Percentiles rank a stretch among this genome's conserved stretches.
phyloP scores from a whole-genome alignment of 2,888 invertebrate species.

The Noctua comes region DNA sequence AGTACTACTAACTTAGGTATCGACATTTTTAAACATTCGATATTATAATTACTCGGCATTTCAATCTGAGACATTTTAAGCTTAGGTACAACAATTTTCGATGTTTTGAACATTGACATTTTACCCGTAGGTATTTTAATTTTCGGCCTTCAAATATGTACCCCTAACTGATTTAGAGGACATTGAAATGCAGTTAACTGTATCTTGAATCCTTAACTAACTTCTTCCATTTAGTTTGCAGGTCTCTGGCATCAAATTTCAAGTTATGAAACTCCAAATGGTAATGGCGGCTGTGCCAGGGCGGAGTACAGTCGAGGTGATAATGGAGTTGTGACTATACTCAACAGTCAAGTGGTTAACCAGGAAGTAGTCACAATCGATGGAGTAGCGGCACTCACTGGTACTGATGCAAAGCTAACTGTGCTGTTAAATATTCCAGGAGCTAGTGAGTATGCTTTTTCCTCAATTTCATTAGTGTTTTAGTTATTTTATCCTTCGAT shows the following conservation, averaged over 20 bases:
- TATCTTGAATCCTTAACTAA: not conserved
- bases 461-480: not conserved
- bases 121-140: too few species aligned
- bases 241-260: slow-evolving; percentile 83
- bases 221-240: slow-evolving; percentile 73
- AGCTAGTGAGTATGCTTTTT: slow-evolving; percentile 67
- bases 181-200: too few species aligned
- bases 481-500: not conserved
- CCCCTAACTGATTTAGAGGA: too few species aligned
- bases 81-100: too few species aligned
- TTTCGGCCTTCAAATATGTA: too few species aligned
- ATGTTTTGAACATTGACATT: too few species aligned
- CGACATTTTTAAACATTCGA: too few species aligned
- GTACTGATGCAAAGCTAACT: slow-evolving; percentile 74
- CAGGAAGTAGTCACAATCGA: slow-evolving; percentile 73
- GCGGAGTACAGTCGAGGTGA: slow-evolving; percentile 75
- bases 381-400: slow-evolving; percentile 61
- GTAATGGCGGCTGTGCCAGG: slow-evolving; percentile 76
- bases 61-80: too few species aligned
- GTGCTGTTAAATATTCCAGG: slow-evolving; percentile 77
- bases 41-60: too few species aligned
- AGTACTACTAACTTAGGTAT: too few species aligned
- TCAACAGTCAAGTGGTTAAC: slow-evolving; percentile 83
- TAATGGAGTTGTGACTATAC: slow-evolving; percentile 71
- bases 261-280: slow-evolving; percentile 78